Percentiles rank a stretch among this genome's conserved stretches.
Evolutionary conservation across 2,888 invertebrate species (phyloP).

Genomic region (Actias luna): DNA sequence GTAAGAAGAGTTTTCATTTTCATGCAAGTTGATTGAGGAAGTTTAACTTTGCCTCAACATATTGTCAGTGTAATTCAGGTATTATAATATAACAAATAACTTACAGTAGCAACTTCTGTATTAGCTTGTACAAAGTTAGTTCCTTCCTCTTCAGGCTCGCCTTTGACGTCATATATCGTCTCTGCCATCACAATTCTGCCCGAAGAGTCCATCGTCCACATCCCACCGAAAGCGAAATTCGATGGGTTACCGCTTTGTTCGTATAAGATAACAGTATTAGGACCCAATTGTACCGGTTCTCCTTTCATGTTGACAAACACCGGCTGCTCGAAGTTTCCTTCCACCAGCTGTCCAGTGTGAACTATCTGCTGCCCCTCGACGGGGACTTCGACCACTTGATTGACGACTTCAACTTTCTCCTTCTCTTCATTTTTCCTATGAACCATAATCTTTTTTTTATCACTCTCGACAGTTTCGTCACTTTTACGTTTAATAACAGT

Average conservation of each 20-base stretch:
- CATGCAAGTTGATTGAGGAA: no score
- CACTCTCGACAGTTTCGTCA: constrained; percentile 67
- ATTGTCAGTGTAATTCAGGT: no score
- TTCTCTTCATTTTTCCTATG: constrained; percentile 64
- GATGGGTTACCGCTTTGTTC: constrained; percentile 76
- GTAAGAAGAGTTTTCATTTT: no score
- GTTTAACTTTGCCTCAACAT: no score
- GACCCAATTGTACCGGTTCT: constrained; percentile 74
- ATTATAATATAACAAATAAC: constrained; percentile 30
- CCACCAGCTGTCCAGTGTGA: constrained; percentile 72
- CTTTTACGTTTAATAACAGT: constrained; percentile 75
- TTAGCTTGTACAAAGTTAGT: constrained; percentile 68
- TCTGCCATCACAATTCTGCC: constrained; percentile 79
- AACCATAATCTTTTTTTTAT: constrained; percentile 70
- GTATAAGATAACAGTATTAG: constrained; percentile 76
- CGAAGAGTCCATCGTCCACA: constrained; percentile 77
- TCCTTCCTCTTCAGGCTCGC: constrained; percentile 72
- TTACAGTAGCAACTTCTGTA: constrained; percentile 66
- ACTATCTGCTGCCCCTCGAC: constrained; percentile 75
- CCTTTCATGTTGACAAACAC: constrained; percentile 79
- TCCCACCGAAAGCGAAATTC: constrained; percentile 75
- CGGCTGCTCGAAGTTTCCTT: constrained; percentile 76
- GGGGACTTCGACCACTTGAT: constrained; percentile 73
- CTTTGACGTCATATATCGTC: constrained; percentile 77
- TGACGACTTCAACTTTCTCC: constrained; percentile 69